Evolutionary conservation across 1,140 invertebrate genomes (phyloP), one percentile per base, ranked within the genome.

Genomic region (Schlechtendalia chinensis): DNA sequence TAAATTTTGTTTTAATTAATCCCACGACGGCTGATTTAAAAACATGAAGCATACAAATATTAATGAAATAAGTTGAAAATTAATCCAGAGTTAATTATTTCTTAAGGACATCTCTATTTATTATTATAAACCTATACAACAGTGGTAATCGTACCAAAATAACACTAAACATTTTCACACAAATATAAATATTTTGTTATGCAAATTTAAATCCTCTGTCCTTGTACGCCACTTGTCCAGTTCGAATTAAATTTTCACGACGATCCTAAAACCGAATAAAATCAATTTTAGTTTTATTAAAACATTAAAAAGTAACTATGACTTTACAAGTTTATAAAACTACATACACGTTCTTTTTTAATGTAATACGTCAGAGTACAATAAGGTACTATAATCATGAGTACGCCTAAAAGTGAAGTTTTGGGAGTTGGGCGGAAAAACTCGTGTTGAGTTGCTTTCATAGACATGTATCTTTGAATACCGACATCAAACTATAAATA

Each of bases 191-290:
- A 69, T 82, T 82, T 72, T 71, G 61, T 72, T 45, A 61, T 27
- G 56, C 74, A 19, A 79, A 79, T 79, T 79, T 79, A 16, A 59
- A 79, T 45, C 74, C 74, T 79, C 74, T 79, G 3, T 79, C 74
- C 22, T 61, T 79, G 39, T 79, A 79, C 14, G 74, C 2, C 50
- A 79, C 56, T 63, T 79, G 22, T 47, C 74, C 74, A 63, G 74
- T 79, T 4, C 74, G 54, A 47, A 79, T 59, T 61, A 79, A 79
- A 61, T 79, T 79, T 61, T 79, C 74, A 24, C 74, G 74, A 5
- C 74, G 74, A 17, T 79, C 74, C 74, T 79, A 61, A 29, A n/a
- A 12, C 27, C 4, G 17, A 58, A 47, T 1, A 32, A 19, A 75
- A 58, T 10, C 10, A 58, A 58, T 1, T 56, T 5, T 45, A 45